Conservation (phyloP, 2,888 invertebrate genomes). For the Eurois occulta region DNA sequence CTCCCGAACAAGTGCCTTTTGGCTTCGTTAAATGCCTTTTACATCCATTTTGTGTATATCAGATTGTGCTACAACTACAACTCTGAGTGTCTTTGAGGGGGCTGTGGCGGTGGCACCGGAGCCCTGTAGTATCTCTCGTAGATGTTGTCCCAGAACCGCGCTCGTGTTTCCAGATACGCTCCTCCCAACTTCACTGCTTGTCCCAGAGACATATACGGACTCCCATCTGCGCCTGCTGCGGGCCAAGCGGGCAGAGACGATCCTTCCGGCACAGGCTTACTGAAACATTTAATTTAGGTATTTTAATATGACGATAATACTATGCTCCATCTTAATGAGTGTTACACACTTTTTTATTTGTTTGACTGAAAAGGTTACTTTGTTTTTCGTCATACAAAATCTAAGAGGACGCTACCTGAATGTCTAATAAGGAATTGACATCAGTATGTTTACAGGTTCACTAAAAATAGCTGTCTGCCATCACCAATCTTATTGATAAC, state of each 20-base stretch:
- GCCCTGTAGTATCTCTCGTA: slow-evolving; percentile 71
- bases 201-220: slow-evolving; percentile 74
- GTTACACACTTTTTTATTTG: neutral
- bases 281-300: slow-evolving; percentile 48
- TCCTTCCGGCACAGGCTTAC: slow-evolving; percentile 71
- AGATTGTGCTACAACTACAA: neutral
- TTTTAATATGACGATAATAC: neutral
- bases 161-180: slow-evolving; percentile 64
- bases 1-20: neutral
- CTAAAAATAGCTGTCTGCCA: neutral
- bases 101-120: slow-evolving; percentile 69
- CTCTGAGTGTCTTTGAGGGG: slow-evolving; percentile 23
- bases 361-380: neutral
- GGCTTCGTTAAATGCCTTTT: neutral
- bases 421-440: neutral
- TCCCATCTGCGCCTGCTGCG: slow-evolving; percentile 58
- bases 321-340: too few relatives aligned
- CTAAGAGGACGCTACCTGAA: neutral
- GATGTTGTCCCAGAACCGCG: slow-evolving; percentile 74
- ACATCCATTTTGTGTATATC: neutral
- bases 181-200: slow-evolving; percentile 63
- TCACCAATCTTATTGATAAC: neutral
- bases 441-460: neutral
- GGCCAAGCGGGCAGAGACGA: slow-evolving; percentile 72
- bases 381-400: neutral